Percentiles rank a stretch among this genome's conserved stretches.
phyloP scores from a whole-genome alignment of 2,888 invertebrate species.

The Pyrochroa serraticornis region DNA sequence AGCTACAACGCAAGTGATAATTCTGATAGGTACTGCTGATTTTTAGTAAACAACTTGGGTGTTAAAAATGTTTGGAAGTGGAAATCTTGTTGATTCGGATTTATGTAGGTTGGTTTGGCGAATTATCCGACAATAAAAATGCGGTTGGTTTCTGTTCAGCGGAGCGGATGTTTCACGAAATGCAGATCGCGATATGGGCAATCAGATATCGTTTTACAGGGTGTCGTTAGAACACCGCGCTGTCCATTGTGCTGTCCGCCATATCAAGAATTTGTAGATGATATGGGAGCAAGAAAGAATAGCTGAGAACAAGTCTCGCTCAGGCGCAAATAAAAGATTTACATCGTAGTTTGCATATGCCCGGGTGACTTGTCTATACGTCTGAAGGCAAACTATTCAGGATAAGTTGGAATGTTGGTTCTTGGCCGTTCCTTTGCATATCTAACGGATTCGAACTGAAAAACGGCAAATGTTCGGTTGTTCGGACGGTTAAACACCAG shows the following conservation, averaged over 20 bases:
- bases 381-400: conserved; percentile 13
- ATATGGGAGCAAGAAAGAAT: conserved; percentile 54
- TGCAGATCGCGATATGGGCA: conserved; percentile 53
- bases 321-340: conserved; percentile 45
- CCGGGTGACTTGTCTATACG: conserved; percentile 41
- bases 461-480: background rate
- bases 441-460: too few relatives aligned
- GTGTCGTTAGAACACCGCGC: conserved; percentile 57
- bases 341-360: conserved; percentile 48
- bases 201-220: conserved; percentile 55
- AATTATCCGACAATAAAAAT: conserved; percentile 30
- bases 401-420: too few relatives aligned
- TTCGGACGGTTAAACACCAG: too few relatives aligned
- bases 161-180: conserved; percentile 46
- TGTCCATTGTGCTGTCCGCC: conserved; percentile 56
- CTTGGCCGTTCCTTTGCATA: too few relatives aligned
- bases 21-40: conserved; percentile 2
- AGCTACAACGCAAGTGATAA: conserved; percentile 8
- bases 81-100: too few relatives aligned
- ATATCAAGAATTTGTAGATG: conserved; percentile 55
- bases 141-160: conserved; percentile 22
- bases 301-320: conserved; percentile 50
- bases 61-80: too few relatives aligned
- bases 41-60: too few relatives aligned
- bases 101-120: background rate